Evolutionary conservation across 2,888 invertebrate species (phyloP).

Genomic region (Cryptocheilus praepositus): DNA sequence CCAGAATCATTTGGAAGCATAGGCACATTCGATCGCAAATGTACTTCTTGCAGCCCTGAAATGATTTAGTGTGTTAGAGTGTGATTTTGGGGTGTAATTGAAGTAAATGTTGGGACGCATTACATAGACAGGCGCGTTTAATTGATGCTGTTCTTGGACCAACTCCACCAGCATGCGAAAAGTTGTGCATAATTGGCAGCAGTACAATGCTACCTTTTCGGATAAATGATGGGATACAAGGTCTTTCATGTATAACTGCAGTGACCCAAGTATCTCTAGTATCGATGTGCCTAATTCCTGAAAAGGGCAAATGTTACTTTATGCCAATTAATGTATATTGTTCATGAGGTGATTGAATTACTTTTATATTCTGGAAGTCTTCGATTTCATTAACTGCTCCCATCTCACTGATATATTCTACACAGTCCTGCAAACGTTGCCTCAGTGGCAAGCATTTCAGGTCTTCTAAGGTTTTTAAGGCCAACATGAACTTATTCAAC

Average conservation of each 20-base stretch:
- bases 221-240: constrained; percentile 58
- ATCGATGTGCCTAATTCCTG: constrained; percentile 69
- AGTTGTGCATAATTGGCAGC: constrained; percentile 63
- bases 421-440: constrained; percentile 64
- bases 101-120: constrained; percentile 33
- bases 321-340: too few species aligned
- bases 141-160: constrained; percentile 66
- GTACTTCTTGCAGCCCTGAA: constrained; percentile 68
- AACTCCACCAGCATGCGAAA: constrained; percentile 66
- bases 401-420: constrained; percentile 69
- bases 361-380: constrained; percentile 70
- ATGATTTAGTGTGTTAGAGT: constrained; percentile 18
- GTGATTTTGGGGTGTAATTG: constrained; percentile 5
- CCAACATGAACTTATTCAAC: constrained; percentile 55
- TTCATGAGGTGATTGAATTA: constrained; percentile 26
- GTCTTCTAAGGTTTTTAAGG: constrained; percentile 63
- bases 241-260: constrained; percentile 64
- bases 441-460: constrained; percentile 63
- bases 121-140: constrained; percentile 67
- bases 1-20: constrained; percentile 67
- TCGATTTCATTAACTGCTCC: constrained; percentile 67
- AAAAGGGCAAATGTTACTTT: not conserved
- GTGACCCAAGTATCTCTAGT: constrained; percentile 61
- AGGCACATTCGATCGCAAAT: constrained; percentile 67
- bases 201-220: constrained; percentile 65